Base-by-base conservation (phyloP, 2,113 vertebrate genomes). In the Gasterosteus nipponicus region DNA sequence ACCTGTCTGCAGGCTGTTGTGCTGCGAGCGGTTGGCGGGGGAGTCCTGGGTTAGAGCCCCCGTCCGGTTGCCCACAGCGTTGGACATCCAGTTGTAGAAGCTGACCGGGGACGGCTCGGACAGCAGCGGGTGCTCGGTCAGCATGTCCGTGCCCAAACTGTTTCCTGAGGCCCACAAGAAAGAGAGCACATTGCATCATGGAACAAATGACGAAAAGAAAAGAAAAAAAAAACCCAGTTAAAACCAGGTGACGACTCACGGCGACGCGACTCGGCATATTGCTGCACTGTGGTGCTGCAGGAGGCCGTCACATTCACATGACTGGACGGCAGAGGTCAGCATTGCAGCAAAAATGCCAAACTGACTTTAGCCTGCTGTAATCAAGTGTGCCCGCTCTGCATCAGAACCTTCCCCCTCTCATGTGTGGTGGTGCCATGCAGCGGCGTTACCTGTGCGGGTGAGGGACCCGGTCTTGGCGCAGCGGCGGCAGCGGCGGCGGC, bases 1-100 rank as follows among this genome's bases (percentile, higher is more conserved):
- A 98, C 97, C 97, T 92, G 96, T 96, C 92, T 96, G 97, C 71
- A 99, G 95, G 83, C 95, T 97, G 80, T 96, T 97, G 91, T 97
- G 96, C 46, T 96, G 96, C 8, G 96, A 94, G 74, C 96, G 97
- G 77, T 94, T 94, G 39, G 94, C 85, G 0, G 96, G 95, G 39
- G 96, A 97, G 58, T 99, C 97, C 81, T 98, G 97, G 1, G 92
- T 82, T 0, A 89, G 85, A 6, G 93, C 94, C n/a, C 95, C 96
- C 22, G 95, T 94, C 82, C 96, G 94, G 91, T 97, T 98, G 69
- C 97, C 95, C 81, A 99, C 98, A 26, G 97, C 98, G 61, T 98
- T 97, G 73, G 98, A 99, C 98, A 99, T 99, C 98, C 98, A 99
- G 89, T 99, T 99, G 90, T 99, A 99, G 88, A 99, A 99, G 85